A percentile compares a stretch with the other conserved stretches of the same genome.
These are phyloP conservation scores for Ornithoptera priamus DNA, from an alignment of 2,888 invertebrate genomes.

Conservation along the genomic window DNA sequence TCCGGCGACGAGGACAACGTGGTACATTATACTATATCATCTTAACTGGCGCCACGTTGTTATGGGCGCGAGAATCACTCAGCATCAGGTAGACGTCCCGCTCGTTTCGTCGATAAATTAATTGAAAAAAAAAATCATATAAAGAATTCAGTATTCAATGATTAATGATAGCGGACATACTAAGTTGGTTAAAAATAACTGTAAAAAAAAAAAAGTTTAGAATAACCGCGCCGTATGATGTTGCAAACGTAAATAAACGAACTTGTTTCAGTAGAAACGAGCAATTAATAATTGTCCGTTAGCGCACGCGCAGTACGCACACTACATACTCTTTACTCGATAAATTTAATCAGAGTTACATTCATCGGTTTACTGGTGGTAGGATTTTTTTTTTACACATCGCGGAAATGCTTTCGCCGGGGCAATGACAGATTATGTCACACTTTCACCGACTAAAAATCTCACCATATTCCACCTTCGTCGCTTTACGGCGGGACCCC, in stretches of 20 bases:
- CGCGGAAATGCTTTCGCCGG: no score
- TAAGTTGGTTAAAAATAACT: conserved; percentile 3
- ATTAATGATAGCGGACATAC: conserved; percentile 17
- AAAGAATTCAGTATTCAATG: neutral
- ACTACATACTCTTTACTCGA: neutral
- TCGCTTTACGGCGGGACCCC: no score
- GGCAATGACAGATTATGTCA: no score
- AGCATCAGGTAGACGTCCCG: no score
- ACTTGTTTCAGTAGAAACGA: conserved; percentile 16
- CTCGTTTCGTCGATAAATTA: no score
- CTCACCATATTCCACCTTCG: no score
- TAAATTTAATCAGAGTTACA: neutral
- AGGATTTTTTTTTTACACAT: no score
- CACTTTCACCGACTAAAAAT: no score
- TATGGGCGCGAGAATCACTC: no score
- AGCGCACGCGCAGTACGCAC: conserved; percentile 10
- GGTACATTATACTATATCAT: no score
- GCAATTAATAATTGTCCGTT: conserved; percentile 27
- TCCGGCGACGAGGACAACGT: no score
- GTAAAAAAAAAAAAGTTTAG: conserved; percentile 16
- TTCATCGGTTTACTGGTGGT: neutral
- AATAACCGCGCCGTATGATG: conserved; percentile 17
- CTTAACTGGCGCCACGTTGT: no score
- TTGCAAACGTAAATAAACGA: conserved; percentile 19
- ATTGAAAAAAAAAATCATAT: neutral